Evolutionary conservation across 2,113 vertebrate genomes (phyloP).

Genomic region (Actenoides lindsayi): DNA sequence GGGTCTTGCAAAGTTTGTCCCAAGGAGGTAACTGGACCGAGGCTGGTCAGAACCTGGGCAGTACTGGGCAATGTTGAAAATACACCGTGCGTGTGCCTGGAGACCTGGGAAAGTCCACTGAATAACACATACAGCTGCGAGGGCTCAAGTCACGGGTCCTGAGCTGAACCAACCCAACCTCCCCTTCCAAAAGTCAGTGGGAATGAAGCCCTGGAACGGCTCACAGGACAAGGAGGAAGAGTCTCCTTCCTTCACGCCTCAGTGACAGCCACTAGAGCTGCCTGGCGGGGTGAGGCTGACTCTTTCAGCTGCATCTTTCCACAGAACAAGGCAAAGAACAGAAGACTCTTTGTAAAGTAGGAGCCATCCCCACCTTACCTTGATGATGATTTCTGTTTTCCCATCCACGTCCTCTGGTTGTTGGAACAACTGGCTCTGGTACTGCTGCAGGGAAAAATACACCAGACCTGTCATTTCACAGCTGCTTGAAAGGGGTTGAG

Average conservation of each 20-base stretch:
- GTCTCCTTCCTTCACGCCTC: background rate
- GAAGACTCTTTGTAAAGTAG: fast-evolving
- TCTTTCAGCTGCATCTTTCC: background rate
- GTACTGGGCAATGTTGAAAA: background rate
- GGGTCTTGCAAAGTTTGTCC: background rate
- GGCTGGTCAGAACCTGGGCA: background rate
- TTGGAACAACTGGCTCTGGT: slow-evolving; percentile 85
- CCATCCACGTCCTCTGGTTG: slow-evolving; percentile 82
- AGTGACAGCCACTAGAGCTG: background rate
- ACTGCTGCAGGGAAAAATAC: slow-evolving; percentile 73
- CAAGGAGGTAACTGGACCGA: background rate
- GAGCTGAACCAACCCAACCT: background rate
- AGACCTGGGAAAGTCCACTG: background rate
- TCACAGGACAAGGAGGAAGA: background rate
- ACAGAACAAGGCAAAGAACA: background rate
- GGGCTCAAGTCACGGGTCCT: background rate
- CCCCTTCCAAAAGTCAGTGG: background rate
- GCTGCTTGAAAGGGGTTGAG: background rate
- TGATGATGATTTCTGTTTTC: slow-evolving; percentile 91
- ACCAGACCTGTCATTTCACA: background rate
- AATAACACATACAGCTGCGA: background rate
- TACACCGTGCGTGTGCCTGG: fast-evolving
- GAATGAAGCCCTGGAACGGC: background rate
- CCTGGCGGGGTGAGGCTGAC: too few relatives aligned
- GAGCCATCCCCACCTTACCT: slow-evolving; percentile 65